Evolutionary conservation across 2,888 invertebrate genomes (phyloP).

Genomic region (Pasiphila rectangulata): DNA sequence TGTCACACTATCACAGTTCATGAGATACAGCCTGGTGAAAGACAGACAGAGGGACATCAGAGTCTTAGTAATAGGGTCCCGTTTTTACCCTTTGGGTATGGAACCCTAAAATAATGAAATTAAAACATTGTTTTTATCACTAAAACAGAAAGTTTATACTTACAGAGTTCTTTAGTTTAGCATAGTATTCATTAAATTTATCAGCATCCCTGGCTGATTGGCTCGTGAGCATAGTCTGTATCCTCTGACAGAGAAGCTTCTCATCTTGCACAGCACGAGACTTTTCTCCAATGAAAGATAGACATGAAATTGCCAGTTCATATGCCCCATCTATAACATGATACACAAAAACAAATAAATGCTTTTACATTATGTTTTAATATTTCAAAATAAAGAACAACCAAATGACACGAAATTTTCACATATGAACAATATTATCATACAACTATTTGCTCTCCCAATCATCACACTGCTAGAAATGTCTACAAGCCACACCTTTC

Average conservation of each 20-base stretch:
- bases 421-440: too few relatives aligned
- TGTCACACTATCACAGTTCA: too few relatives aligned
- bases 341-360: constrained; percentile 12
- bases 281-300: constrained; percentile 62
- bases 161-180: constrained; percentile 69
- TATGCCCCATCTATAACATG: constrained; percentile 63
- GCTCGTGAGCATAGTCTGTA: constrained; percentile 54
- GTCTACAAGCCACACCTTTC: constrained; percentile 32
- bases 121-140: too few relatives aligned
- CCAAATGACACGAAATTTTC: too few relatives aligned
- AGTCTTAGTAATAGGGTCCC: too few relatives aligned
- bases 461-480: too few relatives aligned
- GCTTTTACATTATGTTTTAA: not conserved
- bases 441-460: too few relatives aligned
- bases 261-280: constrained; percentile 57
- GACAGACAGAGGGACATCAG: too few relatives aligned
- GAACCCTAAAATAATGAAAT: too few relatives aligned
- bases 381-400: not conserved
- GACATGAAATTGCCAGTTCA: constrained; percentile 70
- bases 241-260: constrained; percentile 65
- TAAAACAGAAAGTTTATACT: constrained; percentile 34
- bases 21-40: too few relatives aligned
- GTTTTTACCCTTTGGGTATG: too few relatives aligned
- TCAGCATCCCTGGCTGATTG: constrained; percentile 63
- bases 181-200: constrained; percentile 70